Evolutionary conservation across 2,113 vertebrate species (phyloP).

Genomic region (Anarhynchus alexandrinus): DNA sequence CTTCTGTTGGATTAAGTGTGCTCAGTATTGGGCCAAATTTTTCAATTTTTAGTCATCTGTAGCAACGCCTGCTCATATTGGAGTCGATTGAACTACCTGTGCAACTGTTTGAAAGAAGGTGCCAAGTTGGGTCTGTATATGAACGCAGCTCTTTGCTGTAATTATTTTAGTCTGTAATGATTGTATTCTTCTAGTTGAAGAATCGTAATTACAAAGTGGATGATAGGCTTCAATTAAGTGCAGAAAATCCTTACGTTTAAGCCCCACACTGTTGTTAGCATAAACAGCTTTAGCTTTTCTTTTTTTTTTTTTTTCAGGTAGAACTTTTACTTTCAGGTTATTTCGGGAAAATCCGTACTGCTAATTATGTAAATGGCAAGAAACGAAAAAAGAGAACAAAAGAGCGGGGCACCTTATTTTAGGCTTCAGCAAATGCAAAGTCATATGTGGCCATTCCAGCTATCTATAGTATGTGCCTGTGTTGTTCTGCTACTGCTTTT

Average conservation of each 20-base stretch:
- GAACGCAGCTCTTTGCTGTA: background rate
- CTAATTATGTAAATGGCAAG: slow-evolving; percentile 38
- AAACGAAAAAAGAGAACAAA: slow-evolving; percentile 9
- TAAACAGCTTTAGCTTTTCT: background rate
- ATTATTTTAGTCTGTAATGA: background rate
- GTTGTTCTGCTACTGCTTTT: background rate
- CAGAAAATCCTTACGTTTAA: background rate
- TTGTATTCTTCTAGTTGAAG: background rate
- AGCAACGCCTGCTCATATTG: background rate
- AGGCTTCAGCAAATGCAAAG: slow-evolving; percentile 12
- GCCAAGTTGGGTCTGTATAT: background rate
- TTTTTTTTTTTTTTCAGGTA: background rate
- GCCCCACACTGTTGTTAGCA: background rate
- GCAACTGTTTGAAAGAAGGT: background rate
- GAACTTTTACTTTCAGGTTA: slow-evolving; percentile 51
- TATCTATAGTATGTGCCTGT: background rate
- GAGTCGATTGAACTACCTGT: background rate
- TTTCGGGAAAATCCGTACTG: slow-evolving; percentile 21
- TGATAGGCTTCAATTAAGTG: background rate
- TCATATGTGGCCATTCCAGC: background rate
- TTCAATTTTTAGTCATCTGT: background rate
- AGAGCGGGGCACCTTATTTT: slow-evolving; percentile 13
- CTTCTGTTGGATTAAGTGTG: background rate
- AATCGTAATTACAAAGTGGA: background rate
- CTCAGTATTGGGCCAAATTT: background rate